Percentiles rank a stretch among this genome's conserved stretches.
phyloP scores from a whole-genome alignment of 1,140 invertebrate genomes.

The Drosophila ohnishii region DNA sequence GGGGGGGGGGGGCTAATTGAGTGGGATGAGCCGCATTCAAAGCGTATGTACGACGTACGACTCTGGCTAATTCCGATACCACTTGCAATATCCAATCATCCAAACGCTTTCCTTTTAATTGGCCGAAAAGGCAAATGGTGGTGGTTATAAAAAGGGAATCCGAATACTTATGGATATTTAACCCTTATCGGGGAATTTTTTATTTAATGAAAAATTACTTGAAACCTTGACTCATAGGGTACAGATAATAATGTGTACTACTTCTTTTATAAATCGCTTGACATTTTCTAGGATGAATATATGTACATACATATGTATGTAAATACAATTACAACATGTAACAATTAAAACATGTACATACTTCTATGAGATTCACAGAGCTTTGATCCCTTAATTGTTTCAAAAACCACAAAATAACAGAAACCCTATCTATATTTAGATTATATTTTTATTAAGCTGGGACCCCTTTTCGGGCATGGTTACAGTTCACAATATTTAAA shows the following conservation, averaged over 20 bases:
- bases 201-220: no score
- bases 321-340: no score
- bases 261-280: neutral
- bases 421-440: neutral
- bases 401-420: neutral
- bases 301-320: neutral
- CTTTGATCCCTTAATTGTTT: neutral
- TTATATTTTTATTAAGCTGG: no score
- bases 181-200: neutral
- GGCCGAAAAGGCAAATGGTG: neutral
- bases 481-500: neutral
- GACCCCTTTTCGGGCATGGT: neutral
- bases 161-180: neutral
- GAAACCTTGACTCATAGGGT: neutral
- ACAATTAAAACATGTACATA: no score
- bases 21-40: conserved; percentile 36
- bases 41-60: conserved; percentile 4
- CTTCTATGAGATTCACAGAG: neutral
- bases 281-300: neutral
- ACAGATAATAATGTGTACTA: neutral
- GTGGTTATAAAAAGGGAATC: neutral
- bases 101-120: conserved; percentile 22
- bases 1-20: conserved; percentile 21
- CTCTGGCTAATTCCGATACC: conserved; percentile 31
- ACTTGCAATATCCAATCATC: conserved; percentile 26